A percentile compares a stretch with the other conserved stretches of the same genome.
Evolutionary conservation across 2,797 vertebrate species (phyloP).

Genomic region (Fistularia tabacaria): DNA sequence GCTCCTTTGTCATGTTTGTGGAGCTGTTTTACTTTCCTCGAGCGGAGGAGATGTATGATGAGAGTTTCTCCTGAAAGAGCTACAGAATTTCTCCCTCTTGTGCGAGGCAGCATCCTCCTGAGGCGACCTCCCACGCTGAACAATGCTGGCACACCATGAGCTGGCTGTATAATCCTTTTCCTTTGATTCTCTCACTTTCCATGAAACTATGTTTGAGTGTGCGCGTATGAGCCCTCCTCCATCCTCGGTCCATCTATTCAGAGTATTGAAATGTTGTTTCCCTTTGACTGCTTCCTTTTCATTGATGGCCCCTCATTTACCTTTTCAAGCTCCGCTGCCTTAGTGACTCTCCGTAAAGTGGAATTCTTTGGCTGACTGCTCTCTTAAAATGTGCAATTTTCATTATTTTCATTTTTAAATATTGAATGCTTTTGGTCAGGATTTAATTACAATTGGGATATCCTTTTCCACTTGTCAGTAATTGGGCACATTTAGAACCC

Average conservation of each 20-base stretch:
- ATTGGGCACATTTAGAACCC: constrained; percentile 46
- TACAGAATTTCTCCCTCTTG: constrained; percentile 55
- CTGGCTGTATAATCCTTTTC: constrained; percentile 14
- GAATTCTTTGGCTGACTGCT: constrained; percentile 31
- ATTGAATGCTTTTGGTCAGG: constrained; percentile 39
- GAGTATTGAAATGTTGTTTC: constrained; percentile 34
- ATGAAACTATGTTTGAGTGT: neutral
- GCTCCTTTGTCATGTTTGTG: constrained; percentile 7
- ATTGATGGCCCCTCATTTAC: constrained; percentile 21
- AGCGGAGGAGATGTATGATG: constrained; percentile 49
- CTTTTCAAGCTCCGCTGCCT: constrained; percentile 24
- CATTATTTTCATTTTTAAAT: constrained; percentile 54
- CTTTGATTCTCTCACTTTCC: constrained; percentile 36
- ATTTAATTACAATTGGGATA: constrained; percentile 56
- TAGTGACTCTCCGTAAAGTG: constrained; percentile 21
- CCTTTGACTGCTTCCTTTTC: constrained; percentile 25
- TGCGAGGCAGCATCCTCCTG: constrained; percentile 23
- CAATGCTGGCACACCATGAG: constrained; percentile 47
- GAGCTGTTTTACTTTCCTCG: constrained; percentile 61
- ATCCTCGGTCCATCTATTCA: constrained; percentile 26
- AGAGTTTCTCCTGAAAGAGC: constrained; percentile 59
- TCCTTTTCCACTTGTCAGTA: constrained; percentile 51
- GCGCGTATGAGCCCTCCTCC: constrained; percentile 1
- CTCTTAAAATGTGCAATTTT: constrained; percentile 41
- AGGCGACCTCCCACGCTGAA: constrained; percentile 57